Evolutionary conservation across 2,888 invertebrate species (phyloP).

Genomic region (Caenorhabditis sp.): DNA sequence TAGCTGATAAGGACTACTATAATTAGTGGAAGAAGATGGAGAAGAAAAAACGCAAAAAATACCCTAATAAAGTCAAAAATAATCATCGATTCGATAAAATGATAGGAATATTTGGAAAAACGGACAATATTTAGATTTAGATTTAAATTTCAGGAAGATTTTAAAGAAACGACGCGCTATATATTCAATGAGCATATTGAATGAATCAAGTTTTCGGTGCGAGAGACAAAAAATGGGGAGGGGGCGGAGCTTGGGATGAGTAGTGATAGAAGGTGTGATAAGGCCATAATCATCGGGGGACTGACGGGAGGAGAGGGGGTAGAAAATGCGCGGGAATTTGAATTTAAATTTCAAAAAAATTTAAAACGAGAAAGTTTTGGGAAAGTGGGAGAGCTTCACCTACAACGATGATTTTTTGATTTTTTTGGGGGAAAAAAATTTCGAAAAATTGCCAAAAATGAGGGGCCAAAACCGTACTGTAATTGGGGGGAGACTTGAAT

Average conservation of each 20-base stretch:
- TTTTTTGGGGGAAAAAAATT: neutral
- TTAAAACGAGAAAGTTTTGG: constrained; percentile 40
- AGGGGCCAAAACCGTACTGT: constrained; percentile 30
- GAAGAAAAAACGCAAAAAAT: constrained; percentile 12
- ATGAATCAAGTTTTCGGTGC: too few relatives aligned
- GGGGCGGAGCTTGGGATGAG: too few relatives aligned
- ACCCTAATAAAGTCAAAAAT: constrained; percentile 16
- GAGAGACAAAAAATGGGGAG: too few relatives aligned
- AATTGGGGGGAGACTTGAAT: constrained; percentile 12
- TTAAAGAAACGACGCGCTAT: too few relatives aligned
- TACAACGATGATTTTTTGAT: constrained; percentile 24
- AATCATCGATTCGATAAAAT: constrained; percentile 5
- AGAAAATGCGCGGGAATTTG: neutral
- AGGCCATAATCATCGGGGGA: constrained; percentile 15
- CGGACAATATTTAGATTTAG: constrained; percentile 1
- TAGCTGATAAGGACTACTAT: constrained; percentile 22
- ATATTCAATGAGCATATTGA: too few relatives aligned
- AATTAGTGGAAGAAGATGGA: constrained; percentile 17
- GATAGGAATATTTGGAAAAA: constrained; percentile 7
- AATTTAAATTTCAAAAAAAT: neutral
- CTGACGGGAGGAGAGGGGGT: neutral
- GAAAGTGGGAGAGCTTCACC: constrained; percentile 3
- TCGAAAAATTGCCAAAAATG: neutral
- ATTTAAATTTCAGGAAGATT: too few relatives aligned
- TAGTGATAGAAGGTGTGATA: neutral